phyloP scores from a whole-genome alignment of 1,140 invertebrate genomes.

The Chelonus insularis region DNA sequence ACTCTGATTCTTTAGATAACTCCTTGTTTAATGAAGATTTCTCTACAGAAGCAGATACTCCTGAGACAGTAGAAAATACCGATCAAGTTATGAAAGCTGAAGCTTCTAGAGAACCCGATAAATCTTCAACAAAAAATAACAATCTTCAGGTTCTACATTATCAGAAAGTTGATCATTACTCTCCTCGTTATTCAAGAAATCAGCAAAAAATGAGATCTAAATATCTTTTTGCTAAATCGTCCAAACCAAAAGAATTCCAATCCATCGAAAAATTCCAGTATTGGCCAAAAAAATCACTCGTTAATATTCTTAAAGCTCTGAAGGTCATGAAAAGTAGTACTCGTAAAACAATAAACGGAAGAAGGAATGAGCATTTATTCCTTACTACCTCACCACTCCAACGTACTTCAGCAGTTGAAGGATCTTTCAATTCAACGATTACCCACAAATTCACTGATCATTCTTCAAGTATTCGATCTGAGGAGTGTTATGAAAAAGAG shows the following conservation, averaged over 20 bases:
- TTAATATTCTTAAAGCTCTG: slow-evolving; percentile 21
- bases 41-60: not conserved
- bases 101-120: too few relatives aligned
- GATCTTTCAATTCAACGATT: slow-evolving; percentile 25
- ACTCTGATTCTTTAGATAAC: slow-evolving; percentile 23
- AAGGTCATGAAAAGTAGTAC: slow-evolving; percentile 23
- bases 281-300: slow-evolving; percentile 18
- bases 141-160: too few relatives aligned
- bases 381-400: not conserved
- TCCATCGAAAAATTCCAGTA: not conserved
- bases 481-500: not conserved
- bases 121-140: too few relatives aligned
- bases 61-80: too few relatives aligned
- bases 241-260: not conserved
- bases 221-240: slow-evolving; percentile 10
- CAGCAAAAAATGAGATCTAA: too few relatives aligned
- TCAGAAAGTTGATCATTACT: too few relatives aligned
- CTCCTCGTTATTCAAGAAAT: too few relatives aligned
- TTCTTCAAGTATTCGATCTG: not conserved
- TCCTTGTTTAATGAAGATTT: slow-evolving; percentile 2
- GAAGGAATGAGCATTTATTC: slow-evolving; percentile 1
- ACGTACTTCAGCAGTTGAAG: not conserved
- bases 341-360: not conserved
- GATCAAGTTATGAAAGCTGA: too few relatives aligned
- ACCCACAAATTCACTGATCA: not conserved